A percentile compares a stretch with the other conserved stretches of the same genome.
phyloP scores from a whole-genome alignment of 2,113 vertebrate genomes.

The Callospermophilus lateralis region DNA sequence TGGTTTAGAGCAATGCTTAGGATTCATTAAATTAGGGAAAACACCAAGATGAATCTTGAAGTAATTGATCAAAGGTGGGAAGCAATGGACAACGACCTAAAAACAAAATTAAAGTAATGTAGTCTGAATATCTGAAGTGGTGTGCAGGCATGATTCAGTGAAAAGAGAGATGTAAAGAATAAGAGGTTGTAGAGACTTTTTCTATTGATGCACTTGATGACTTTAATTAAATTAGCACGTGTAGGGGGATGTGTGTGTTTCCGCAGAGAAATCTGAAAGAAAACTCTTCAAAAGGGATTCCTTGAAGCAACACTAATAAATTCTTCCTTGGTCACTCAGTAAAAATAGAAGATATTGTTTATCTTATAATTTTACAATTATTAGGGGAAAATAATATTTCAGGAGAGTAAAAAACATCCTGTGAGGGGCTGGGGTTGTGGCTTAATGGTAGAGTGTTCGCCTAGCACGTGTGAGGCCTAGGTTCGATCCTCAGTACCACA shows the following conservation, averaged over 20 bases:
- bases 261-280: background rate
- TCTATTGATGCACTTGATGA: background rate
- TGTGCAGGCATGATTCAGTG: background rate
- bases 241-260: conserved; percentile 2
- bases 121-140: background rate
- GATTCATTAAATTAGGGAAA: conserved; percentile 3
- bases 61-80: background rate
- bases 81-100: background rate
- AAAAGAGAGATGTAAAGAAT: background rate
- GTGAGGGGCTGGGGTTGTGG: too few species aligned
- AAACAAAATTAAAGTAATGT: background rate
- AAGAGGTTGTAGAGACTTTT: background rate
- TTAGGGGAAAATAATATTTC: background rate
- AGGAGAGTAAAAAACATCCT: background rate
- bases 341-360: conserved; percentile 18
- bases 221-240: conserved; percentile 28
- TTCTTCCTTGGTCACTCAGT: conserved; percentile 2
- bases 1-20: background rate
- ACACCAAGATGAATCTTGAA: background rate
- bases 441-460: too few species aligned
- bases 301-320: conserved; percentile 8
- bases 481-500: too few species aligned
- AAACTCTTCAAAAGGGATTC: background rate
- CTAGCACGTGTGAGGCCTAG: too few species aligned
- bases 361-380: conserved; percentile 5